These are phyloP conservation scores for Camponotus pennsylvanicus DNA, from an alignment of 1,140 invertebrate species.

Conservation along the genomic window DNA sequence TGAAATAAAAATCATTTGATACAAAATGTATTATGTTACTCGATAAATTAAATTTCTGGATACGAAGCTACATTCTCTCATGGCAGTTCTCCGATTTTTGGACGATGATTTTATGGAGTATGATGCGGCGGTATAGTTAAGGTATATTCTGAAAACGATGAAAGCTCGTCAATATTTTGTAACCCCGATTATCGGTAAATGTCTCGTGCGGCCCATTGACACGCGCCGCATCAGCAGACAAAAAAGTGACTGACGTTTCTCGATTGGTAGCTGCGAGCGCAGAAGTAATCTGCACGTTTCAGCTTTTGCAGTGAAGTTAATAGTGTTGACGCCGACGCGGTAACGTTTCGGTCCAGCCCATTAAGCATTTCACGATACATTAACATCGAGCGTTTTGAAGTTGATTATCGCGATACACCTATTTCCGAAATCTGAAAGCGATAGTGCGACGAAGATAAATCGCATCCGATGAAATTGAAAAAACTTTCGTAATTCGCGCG, in stretches of 20 bases:
- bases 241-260: conserved; percentile 63
- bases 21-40: conserved; percentile 1
- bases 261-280: conserved; percentile 59
- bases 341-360: conserved; percentile 40
- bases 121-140: conserved; percentile 42
- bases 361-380: conserved; percentile 57
- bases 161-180: conserved; percentile 60
- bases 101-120: conserved; percentile 30
- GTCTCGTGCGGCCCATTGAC: conserved; percentile 57
- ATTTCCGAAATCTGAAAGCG: conserved; percentile 39
- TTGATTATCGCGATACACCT: conserved; percentile 33
- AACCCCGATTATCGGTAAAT: conserved; percentile 63
- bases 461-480: neutral
- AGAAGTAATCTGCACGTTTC: conserved; percentile 56
- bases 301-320: conserved; percentile 51
- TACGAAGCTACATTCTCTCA: neutral
- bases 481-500: neutral
- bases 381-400: conserved; percentile 45
- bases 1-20: neutral
- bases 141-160: conserved; percentile 54
- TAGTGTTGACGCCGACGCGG: conserved; percentile 52
- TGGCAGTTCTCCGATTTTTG: conserved; percentile 9
- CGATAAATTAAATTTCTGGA: conserved; percentile 39
- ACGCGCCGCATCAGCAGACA: conserved; percentile 53
- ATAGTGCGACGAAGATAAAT: neutral